Evolutionary conservation across 2,797 vertebrate species (phyloP), one percentile per base, ranked within the genome.

Genomic region (Crypturellus tataupa): DNA sequence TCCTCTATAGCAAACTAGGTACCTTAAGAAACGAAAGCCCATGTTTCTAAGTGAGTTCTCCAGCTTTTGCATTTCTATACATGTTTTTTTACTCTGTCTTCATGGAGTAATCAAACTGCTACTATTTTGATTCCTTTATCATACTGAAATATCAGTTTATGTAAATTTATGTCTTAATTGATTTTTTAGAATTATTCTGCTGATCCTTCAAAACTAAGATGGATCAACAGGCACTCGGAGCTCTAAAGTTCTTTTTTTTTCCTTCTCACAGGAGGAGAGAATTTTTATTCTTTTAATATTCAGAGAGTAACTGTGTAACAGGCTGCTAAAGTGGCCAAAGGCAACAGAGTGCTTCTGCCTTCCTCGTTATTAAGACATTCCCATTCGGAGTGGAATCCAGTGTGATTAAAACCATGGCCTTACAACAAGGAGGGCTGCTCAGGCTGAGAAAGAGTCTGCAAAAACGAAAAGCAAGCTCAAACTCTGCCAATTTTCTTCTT

Each of bases 101-200:
- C 29, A 18, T 23, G 35, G 53, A 44, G 24, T 40, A 76, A 64
- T 39, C 11, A 12, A 79, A 29, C 33, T 20, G 6, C 9, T 12
- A 0, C 10, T 2, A 1, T 53, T 69, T 59, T 1, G 8, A 19
- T 68, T 73, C 46, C 19, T 78, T 0, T 29, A 21, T 63, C n/a
- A n/a, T n/a, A n/a, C n/a, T n/a, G n/a, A n/a, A n/a, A n/a, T n/a
- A n/a, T n/a, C n/a, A n/a, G n/a, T n/a, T n/a, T n/a, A n/a, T n/a
- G n/a, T n/a, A n/a, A n/a, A n/a, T 37, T 35, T 51, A 18, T 47
- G 5, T 35, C 5, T 18, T 24, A 47, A 17, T 67, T 49, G 37
- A 29, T 37, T 51, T 21, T 18, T 51, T 20, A 6, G 47, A 49
- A 49, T 49, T 49, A 49, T 49, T 49, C 47, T 49, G 21, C 47